These are phyloP conservation scores for Aradus depressus DNA, from an alignment of 2,888 invertebrate genomes.

Conservation along the genomic window DNA sequence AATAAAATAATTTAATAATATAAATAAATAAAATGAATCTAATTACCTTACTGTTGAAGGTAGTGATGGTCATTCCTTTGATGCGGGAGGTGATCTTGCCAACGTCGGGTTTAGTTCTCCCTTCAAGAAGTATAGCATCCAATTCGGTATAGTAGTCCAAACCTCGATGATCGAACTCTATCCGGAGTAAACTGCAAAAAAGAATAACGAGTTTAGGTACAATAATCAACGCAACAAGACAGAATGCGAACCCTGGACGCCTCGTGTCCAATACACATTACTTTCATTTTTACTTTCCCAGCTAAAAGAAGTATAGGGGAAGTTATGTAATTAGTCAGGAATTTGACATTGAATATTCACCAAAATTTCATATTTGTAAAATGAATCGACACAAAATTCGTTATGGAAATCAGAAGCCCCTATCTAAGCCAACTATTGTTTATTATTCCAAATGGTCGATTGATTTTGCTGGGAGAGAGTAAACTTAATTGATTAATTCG, in stretches of 20 bases:
- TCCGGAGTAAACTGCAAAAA: constrained; percentile 54
- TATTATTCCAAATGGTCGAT: too few species aligned
- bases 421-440: too few species aligned
- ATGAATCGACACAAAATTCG: too few species aligned
- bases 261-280: background rate
- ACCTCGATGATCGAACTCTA: constrained; percentile 75
- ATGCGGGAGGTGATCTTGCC: constrained; percentile 22
- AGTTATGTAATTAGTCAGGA: too few species aligned
- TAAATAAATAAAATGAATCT: background rate
- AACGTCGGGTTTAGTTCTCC: constrained; percentile 35
- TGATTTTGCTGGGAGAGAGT: too few species aligned
- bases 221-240: background rate
- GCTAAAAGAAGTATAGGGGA: too few species aligned
- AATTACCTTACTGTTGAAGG: constrained; percentile 21
- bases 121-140: constrained; percentile 71
- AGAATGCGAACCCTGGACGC: background rate
- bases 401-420: too few species aligned
- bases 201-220: constrained; percentile 1
- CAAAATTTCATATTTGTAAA: background rate
- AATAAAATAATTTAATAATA: background rate
- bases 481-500: too few species aligned
- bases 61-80: constrained; percentile 22
- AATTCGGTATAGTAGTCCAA: constrained; percentile 78
- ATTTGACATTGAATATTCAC: too few species aligned
- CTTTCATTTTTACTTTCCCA: too few species aligned